A percentile compares a stretch with the other conserved stretches of the same genome.
Evolutionary conservation across 2,888 invertebrate genomes (phyloP).

Genomic region (Cacoxenus indagator): DNA sequence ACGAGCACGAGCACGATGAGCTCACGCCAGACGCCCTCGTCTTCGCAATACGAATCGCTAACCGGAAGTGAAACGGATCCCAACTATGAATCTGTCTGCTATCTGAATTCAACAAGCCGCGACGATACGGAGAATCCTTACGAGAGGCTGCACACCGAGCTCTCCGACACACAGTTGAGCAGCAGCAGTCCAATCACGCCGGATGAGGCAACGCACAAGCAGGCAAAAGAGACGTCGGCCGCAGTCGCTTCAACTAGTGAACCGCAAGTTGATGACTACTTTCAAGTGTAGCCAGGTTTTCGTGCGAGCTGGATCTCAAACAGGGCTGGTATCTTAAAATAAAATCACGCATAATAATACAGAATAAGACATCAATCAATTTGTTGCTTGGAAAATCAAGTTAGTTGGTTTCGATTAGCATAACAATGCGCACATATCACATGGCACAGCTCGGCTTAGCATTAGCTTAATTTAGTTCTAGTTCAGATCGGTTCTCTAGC

Average conservation of each 20-base stretch:
- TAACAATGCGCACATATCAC: constrained; percentile 16
- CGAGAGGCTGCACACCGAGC: constrained; percentile 74
- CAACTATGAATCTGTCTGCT: constrained; percentile 86
- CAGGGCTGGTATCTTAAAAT: constrained; percentile 10
- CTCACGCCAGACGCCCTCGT: constrained; percentile 71
- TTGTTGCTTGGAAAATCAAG: constrained; percentile 10
- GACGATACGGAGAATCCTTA: constrained; percentile 77
- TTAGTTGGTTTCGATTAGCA: not conserved
- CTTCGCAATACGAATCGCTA: constrained; percentile 85
- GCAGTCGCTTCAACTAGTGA: constrained; percentile 54
- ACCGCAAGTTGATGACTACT: constrained; percentile 70
- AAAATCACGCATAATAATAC: constrained; percentile 19
- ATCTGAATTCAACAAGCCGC: constrained; percentile 72
- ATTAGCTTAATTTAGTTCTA: constrained; percentile 1
- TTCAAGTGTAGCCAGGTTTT: constrained; percentile 66
- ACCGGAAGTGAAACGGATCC: constrained; percentile 85
- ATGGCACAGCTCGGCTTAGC: constrained; percentile 1
- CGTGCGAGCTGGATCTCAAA: constrained; percentile 54
- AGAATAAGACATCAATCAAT: too few relatives aligned
- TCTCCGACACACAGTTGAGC: constrained; percentile 59
- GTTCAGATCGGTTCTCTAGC: too few relatives aligned
- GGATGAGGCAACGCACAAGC: constrained; percentile 36
- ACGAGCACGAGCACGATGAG: constrained; percentile 68
- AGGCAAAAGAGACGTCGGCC: constrained; percentile 29
- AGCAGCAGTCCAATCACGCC: constrained; percentile 45